Conservation (phyloP, 1,140 invertebrate species). For the Platyscapa corneri region DNA sequence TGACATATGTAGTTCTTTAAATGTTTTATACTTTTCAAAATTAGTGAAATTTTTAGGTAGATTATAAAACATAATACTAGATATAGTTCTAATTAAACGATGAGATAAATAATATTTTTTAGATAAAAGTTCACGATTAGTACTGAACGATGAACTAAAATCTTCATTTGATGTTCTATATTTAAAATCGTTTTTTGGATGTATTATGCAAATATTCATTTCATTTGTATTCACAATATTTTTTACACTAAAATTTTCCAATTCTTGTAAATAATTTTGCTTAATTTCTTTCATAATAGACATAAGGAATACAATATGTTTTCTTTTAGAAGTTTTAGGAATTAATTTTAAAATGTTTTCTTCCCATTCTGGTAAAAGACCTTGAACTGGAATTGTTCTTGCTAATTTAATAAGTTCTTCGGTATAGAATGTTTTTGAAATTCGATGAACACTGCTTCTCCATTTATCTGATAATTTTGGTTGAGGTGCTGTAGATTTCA, state of each 20-base stretch:
- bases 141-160: constrained; percentile 46
- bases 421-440: constrained; percentile 49
- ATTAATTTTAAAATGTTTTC: constrained; percentile 63
- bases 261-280: constrained; percentile 62
- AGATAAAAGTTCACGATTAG: constrained; percentile 53
- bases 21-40: constrained; percentile 49
- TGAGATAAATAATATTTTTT: constrained; percentile 67
- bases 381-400: constrained; percentile 54
- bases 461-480: constrained; percentile 41
- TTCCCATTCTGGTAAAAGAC: constrained; percentile 60
- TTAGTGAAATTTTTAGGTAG: constrained; percentile 58
- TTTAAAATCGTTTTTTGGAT: background rate
- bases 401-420: constrained; percentile 55
- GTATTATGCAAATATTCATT: background rate
- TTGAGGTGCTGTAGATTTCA: constrained; percentile 42
- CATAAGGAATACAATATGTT: constrained; percentile 55
- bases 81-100: constrained; percentile 61
- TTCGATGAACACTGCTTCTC: constrained; percentile 39
- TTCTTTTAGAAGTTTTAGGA: constrained; percentile 53
- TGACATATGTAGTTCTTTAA: constrained; percentile 48
- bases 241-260: constrained; percentile 58
- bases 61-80: constrained; percentile 57
- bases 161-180: background rate
- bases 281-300: constrained; percentile 61
- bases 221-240: constrained; percentile 30